Evolutionary conservation across 2,113 vertebrate genomes (phyloP), one percentile per base, ranked within the genome.

Genomic region (Calonectris borealis): DNA sequence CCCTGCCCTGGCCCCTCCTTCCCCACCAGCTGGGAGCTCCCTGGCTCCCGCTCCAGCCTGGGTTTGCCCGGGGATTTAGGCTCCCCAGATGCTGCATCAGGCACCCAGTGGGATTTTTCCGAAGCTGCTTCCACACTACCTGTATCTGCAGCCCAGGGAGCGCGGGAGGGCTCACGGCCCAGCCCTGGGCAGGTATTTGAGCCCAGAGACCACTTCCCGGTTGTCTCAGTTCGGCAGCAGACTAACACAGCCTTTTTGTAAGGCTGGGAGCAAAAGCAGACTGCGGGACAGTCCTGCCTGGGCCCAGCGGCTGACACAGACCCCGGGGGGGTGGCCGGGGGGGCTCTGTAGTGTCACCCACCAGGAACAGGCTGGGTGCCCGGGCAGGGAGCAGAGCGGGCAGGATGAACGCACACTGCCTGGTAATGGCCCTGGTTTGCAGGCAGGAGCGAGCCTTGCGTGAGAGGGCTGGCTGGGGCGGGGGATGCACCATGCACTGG

Each of bases 291-390:
- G 48, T 26, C 26, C 55, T n/a, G 62, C 40, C 27, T 0, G 21
- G 31, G 51, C 51, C 16, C 13, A 0, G 57, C 0, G 8, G n/a
- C 46, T 65, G 81, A 2, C 71, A 49, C 10, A 9, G 76, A 15
- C 5, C 42, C 16, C 0, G 1, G 46, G 6, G 25, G 26, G 19
- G 6, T 0, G 21, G 14, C 32, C 0, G 0, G 6, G 34, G 13
- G 13, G 13, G 2, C 7, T 32, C 68, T 40, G 55, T 1, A 3
- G 40, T 46, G 34, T 52, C 83, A 14, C 62, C 32, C 60, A 4
- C 5, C 17, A 2, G n/a, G 46, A 60, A 7, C 1, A 11, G 36
- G 48, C 52, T 58, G 73, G 62, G 36, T 3, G 5, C 32, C 34
- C 3, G 4, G 62, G n/a, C 27, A 51, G 76, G 65, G 80, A 48